A percentile compares a stretch with the other conserved stretches of the same genome.
phyloP scores from a whole-genome alignment of 2,888 invertebrate genomes.

The Sarcophaga variegata region DNA sequence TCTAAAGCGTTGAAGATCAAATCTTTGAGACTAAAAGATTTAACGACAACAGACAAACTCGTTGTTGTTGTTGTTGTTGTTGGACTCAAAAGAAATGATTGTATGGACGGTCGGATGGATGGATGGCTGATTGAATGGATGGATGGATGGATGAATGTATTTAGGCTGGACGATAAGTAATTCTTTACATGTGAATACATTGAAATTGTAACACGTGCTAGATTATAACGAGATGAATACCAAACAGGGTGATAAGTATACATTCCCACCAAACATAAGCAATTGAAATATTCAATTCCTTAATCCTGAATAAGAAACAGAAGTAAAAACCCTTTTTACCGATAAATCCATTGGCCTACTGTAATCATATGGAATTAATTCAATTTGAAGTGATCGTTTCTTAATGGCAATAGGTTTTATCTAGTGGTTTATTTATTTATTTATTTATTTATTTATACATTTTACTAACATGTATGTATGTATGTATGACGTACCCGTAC shows the following conservation, averaged over 20 bases:
- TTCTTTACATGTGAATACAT: conserved; percentile 45
- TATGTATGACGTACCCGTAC: no score
- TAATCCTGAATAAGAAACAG: background rate
- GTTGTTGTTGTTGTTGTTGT: background rate
- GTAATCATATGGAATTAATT: conserved; percentile 54
- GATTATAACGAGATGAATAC: conserved; percentile 65
- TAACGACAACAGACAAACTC: conserved; percentile 7
- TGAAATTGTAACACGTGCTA: conserved; percentile 69
- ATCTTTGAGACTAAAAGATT: conserved; percentile 42
- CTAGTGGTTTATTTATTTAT: conserved; percentile 37
- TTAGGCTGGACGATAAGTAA: conserved; percentile 46
- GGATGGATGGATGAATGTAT: conserved; percentile 19
- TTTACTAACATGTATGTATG: background rate
- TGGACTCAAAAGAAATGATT: background rate
- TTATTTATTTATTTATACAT: conserved; percentile 18
- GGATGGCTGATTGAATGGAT: conserved; percentile 24
- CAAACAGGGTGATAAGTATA: conserved; percentile 33
- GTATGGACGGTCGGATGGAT: background rate
- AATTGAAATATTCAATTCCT: no score
- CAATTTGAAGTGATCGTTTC: conserved; percentile 47
- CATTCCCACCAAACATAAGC: conserved; percentile 10
- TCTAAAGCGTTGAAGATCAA: conserved; percentile 46
- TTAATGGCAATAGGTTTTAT: conserved; percentile 49
- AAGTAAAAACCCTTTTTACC: background rate
- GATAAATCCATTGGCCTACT: background rate